These are phyloP conservation scores for Loxodonta africana DNA, from an alignment of 2,113 vertebrate genomes.

Conservation along the genomic window DNA sequence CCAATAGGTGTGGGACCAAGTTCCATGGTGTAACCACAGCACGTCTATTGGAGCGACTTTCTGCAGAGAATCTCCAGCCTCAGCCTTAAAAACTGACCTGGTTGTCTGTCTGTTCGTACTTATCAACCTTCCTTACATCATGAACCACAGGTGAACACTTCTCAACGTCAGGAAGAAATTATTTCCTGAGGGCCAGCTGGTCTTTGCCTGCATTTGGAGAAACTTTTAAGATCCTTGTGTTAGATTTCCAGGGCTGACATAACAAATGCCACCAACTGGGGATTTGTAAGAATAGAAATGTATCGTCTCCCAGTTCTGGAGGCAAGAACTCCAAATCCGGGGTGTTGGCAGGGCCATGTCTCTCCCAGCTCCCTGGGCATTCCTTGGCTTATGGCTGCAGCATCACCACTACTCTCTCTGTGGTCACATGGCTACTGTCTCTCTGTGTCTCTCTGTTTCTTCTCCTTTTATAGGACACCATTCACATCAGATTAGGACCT, in stretches of 20 bases:
- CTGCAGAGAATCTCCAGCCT: background rate
- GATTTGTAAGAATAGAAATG: background rate
- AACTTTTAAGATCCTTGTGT: background rate
- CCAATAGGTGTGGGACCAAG: background rate
- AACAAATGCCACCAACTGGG: background rate
- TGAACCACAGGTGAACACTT: background rate
- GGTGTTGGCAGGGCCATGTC: background rate
- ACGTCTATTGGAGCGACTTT: background rate
- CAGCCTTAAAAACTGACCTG: background rate
- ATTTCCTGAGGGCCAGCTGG: background rate
- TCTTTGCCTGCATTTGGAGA: background rate
- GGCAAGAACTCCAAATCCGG: background rate
- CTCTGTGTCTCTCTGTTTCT: background rate
- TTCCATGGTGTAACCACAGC: background rate
- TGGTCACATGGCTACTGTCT: background rate
- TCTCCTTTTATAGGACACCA: background rate
- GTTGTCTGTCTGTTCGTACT: background rate
- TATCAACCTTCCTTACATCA: background rate
- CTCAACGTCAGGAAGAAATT: background rate
- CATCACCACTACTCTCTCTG: background rate
- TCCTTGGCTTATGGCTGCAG: background rate
- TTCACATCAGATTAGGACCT: background rate
- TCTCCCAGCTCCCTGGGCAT: background rate
- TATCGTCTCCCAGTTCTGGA: background rate
- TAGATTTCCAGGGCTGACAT: background rate